These are phyloP conservation scores for Scyliorhinus canicula DNA, from an alignment of 2,797 vertebrate genomes.

Conservation along the genomic window DNA sequence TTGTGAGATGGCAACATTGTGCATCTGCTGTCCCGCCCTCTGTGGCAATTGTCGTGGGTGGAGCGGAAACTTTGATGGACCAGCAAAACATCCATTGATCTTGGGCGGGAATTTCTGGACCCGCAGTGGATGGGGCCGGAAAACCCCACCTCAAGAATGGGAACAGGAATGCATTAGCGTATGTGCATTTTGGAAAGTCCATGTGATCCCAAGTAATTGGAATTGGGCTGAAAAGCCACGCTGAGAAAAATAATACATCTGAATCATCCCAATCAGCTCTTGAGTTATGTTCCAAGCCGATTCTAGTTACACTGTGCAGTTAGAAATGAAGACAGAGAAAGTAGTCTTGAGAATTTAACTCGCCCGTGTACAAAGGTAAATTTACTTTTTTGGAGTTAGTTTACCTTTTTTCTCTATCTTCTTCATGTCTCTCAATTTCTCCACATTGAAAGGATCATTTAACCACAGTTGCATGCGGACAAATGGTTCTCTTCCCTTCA, in stretches of 20 bases:
- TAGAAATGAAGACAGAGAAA: not conserved
- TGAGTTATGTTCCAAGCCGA: not conserved
- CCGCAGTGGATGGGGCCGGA: too few relatives aligned
- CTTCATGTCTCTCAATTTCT: conserved; percentile 93
- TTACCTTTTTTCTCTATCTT: conserved; percentile 97
- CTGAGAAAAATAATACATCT: not conserved
- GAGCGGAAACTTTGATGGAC: too few relatives aligned
- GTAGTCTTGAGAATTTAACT: not conserved
- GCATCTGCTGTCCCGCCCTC: not conserved
- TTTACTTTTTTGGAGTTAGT: not conserved
- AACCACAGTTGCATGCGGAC: conserved; percentile 99
- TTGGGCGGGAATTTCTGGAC: too few relatives aligned
- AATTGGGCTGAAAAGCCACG: not conserved
- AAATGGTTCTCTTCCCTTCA: conserved; percentile 94
- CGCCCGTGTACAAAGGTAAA: not conserved
- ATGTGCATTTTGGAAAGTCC: not conserved
- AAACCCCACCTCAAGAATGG: not conserved
- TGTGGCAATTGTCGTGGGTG: too few relatives aligned
- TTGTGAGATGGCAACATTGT: not conserved
- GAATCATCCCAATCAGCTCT: not conserved
- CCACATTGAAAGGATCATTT: conserved; percentile 89
- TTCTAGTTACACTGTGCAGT: not conserved
- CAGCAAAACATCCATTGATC: too few relatives aligned
- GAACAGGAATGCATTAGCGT: not conserved
- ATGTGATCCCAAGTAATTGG: not conserved